These are phyloP conservation scores for Tetraodon nigroviridis DNA, from an alignment of 2,113 vertebrate genomes.

Conservation along the genomic window DNA sequence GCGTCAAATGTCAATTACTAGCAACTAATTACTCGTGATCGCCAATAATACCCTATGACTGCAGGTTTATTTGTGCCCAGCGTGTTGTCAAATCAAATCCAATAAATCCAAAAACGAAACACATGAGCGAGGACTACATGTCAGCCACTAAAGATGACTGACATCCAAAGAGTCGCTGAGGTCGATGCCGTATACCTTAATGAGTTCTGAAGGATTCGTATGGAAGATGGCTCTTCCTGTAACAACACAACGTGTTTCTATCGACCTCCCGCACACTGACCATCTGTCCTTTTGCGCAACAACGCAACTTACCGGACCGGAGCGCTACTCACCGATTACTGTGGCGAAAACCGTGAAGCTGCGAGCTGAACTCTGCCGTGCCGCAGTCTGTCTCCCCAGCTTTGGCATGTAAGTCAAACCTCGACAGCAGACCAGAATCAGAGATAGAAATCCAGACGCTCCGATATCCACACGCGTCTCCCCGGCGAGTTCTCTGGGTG, in stretches of 20 bases:
- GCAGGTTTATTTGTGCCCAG: too few relatives aligned
- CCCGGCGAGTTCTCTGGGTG: neutral
- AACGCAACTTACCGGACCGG: neutral
- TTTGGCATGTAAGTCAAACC: constrained; percentile 64
- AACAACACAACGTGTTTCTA: constrained; percentile 27
- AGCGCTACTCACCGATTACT: constrained; percentile 71
- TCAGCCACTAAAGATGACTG: constrained; percentile 23
- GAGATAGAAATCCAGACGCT: constrained; percentile 42
- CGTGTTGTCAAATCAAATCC: too few relatives aligned
- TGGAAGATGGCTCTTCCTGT: constrained; percentile 21
- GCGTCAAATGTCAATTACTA: too few relatives aligned
- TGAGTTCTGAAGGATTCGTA: constrained; percentile 33
- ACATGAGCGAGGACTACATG: constrained; percentile 13
- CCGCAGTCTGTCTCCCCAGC: constrained; percentile 66
- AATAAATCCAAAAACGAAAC: neutral
- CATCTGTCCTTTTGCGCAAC: constrained; percentile 2
- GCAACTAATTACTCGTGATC: too few relatives aligned
- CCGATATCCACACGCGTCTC: constrained; percentile 42
- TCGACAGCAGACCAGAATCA: constrained; percentile 8
- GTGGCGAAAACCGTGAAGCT: constrained; percentile 72
- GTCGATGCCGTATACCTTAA: constrained; percentile 38
- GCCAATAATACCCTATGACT: too few relatives aligned
- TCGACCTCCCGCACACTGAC: constrained; percentile 37
- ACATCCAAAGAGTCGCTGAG: constrained; percentile 23
- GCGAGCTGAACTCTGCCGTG: constrained; percentile 50